A percentile compares a stretch with the other conserved stretches of the same genome.
Evolutionary conservation across 2,113 vertebrate genomes (phyloP).

Genomic region (Manacus vitellinus): DNA sequence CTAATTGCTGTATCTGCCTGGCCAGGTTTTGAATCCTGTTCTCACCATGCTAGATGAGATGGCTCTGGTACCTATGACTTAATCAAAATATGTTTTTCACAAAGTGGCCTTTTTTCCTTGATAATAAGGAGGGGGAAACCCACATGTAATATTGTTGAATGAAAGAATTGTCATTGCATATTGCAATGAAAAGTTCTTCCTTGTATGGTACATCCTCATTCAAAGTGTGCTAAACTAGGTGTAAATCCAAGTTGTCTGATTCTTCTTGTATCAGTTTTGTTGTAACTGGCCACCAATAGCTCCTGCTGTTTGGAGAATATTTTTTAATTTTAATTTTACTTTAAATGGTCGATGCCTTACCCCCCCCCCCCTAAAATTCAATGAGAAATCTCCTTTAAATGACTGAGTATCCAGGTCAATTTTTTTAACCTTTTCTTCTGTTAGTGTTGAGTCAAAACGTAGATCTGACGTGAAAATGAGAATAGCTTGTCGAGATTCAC

Average conservation of each 20-base stretch:
- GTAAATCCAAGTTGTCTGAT: neutral
- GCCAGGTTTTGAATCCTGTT: neutral
- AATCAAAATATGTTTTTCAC: neutral
- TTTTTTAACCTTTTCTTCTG: conserved; percentile 19
- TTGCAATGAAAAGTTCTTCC: neutral
- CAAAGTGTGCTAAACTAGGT: neutral
- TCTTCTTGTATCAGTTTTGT: neutral
- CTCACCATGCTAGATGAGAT: neutral
- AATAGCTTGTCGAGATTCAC: neutral
- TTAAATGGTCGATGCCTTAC: neutral
- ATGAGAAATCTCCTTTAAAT: neutral
- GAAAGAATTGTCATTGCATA: neutral
- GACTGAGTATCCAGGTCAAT: neutral
- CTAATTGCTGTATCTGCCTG: neutral
- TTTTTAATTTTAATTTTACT: neutral
- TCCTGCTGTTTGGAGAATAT: neutral
- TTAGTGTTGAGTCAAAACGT: conserved; percentile 20
- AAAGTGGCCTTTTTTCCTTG: neutral
- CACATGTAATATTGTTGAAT: neutral
- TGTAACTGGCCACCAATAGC: neutral
- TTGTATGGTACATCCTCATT: neutral
- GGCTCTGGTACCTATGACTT: neutral
- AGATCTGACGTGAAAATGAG: conserved; percentile 23
- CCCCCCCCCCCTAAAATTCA: neutral
- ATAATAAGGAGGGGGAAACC: neutral